Base-by-base conservation (phyloP, 2,797 vertebrate genomes). In the Aplochiton taeniatus region DNA sequence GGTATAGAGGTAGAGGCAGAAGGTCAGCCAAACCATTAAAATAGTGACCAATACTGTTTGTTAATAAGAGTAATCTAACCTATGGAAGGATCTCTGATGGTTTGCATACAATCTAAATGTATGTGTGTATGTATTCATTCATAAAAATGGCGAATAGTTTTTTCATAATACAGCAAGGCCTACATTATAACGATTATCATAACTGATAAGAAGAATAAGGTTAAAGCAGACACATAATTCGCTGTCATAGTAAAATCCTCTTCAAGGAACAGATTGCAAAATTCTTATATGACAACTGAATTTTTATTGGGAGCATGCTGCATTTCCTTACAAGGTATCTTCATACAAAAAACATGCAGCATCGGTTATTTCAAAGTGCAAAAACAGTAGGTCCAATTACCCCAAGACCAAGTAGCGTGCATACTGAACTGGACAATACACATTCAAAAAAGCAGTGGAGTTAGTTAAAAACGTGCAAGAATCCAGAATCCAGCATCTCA, bases 321-420 rank as follows among this genome's bases (percentile, higher is more conserved):
- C 82, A 83, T 58, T 56, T 83, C 63, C 58, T 75, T 79, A 81
- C 79, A 88, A 85, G 76, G 76, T 80, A 78, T 82, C 48, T 19
- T 73, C 73, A 76, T 92, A 92, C 90, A 90, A 92, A 92, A 74
- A 78, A 79, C 91, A 92, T 94, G 91, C 91, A 88, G 89, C 89
- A 89, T 72, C 65, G 54, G 68, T 83, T 67, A 71, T 81, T 87
- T 87, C 65, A 80, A 89, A 92, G 91, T 92, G 88, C 89, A 88
- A 89, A 90, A 90, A 72, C 70, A 49, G 47, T 85, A 61, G 78
- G 61, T 88, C 76, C 73, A 87, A 78, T 77, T 79, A 76, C 81
- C 85, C 88, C 84, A 72, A 82, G 70, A 78, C 80, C 77, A 85
- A 77, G 77, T 71, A 82, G 73, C 79, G 71, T 83, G 83, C 88